These are phyloP conservation scores for Pipra filicauda DNA, from an alignment of 2,113 vertebrate species.

Conservation along the genomic window DNA sequence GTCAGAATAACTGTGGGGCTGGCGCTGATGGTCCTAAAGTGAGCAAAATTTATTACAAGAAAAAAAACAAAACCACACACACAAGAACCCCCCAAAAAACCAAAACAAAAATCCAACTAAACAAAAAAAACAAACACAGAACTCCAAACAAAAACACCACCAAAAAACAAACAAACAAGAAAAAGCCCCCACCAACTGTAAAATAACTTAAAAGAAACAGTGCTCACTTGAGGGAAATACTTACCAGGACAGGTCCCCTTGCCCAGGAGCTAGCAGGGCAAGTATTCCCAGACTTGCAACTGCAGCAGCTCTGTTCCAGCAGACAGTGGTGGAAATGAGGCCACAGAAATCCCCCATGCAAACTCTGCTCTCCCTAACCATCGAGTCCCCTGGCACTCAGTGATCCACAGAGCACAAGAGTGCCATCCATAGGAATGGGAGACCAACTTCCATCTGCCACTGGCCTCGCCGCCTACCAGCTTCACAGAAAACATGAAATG, in stretches of 20 bases:
- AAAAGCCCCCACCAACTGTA: not conserved
- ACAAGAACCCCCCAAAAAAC: not conserved
- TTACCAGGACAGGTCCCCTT: not conserved
- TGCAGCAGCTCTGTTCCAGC: not conserved
- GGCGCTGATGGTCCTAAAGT: not conserved
- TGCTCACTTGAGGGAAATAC: not conserved
- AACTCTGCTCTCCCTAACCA: not conserved
- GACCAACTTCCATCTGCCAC: not conserved
- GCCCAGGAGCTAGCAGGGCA: not conserved
- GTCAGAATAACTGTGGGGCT: not conserved
- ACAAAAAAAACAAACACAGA: not conserved
- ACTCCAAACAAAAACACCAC: not conserved
- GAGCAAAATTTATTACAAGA: not conserved
- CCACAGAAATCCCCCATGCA: not conserved
- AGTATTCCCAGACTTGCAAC: not conserved
- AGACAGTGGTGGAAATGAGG: not conserved
- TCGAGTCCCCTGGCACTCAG: not conserved
- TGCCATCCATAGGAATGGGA: not conserved
- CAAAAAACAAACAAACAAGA: no score
- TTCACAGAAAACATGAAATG: not conserved
- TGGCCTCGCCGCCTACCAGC: not conserved
- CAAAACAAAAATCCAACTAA: not conserved
- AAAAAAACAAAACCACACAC: not conserved
- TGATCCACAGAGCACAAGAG: not conserved
- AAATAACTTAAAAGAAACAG: not conserved